Percentiles rank a stretch among this genome's conserved stretches.
Evolutionary conservation across 2,797 vertebrate species (phyloP).

Genomic region (Poecilia wingei): DNA sequence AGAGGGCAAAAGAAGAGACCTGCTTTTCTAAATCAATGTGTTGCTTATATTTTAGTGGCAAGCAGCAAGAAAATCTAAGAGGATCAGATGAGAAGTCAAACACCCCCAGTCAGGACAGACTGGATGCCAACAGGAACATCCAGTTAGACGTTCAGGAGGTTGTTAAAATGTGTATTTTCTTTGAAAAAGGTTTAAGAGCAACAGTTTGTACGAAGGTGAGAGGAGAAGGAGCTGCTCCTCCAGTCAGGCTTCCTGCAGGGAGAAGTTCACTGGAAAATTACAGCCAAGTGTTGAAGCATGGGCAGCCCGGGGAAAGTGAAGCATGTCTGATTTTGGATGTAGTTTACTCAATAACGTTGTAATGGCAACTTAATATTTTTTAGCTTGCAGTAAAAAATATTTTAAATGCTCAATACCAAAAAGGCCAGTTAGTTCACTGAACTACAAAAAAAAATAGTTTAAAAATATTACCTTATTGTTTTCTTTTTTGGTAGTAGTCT

Average conservation of each 20-base stretch:
- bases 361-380: background rate
- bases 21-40: conserved; percentile 1
- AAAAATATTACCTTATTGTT: background rate
- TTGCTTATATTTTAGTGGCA: background rate
- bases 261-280: conserved; percentile 14
- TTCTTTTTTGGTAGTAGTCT: background rate
- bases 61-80: background rate
- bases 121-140: conserved; percentile 1
- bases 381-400: background rate
- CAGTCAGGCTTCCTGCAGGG: conserved; percentile 27
- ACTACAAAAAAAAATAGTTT: background rate
- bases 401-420: background rate
- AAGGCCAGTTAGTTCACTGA: background rate
- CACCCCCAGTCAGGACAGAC: conserved; percentile 23
- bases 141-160: conserved; percentile 6
- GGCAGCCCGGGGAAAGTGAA: conserved; percentile 3
- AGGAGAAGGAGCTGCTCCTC: background rate
- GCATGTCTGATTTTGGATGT: background rate
- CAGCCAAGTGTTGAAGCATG: conserved; percentile 13
- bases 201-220: conserved; percentile 4
- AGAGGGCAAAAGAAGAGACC: conserved; percentile 6
- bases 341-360: background rate
- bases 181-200: background rate
- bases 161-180: background rate
- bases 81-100: conserved; percentile 3